Evolutionary conservation across 2,113 vertebrate genomes (phyloP), one percentile per base, ranked within the genome.

Genomic region (Sylvilagus bachmani): DNA sequence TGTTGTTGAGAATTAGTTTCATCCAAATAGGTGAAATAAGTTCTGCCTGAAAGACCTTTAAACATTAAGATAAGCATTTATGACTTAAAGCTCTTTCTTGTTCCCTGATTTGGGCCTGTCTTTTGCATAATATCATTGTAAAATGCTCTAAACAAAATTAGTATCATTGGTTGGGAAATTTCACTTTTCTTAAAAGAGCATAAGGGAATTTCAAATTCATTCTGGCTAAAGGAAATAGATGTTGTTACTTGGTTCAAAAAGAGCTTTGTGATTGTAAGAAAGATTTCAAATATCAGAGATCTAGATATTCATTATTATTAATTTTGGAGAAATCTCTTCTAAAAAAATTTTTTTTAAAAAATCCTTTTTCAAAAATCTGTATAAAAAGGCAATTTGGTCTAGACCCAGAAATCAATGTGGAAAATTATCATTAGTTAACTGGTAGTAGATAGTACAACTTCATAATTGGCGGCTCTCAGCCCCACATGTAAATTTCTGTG

Each of bases 381-480:
- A 64, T 85, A 67, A 92, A 95, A 96, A 77, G 29, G 81, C 87
- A 83, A 36, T 64, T 97, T 97, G 27, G 27, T 89, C 38, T 80
- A 96, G 19, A 90, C 62, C 82, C 27, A 96, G 70, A 97, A 98
- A 96, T 93, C 97, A 97, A 97, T 96, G 94, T 55, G 77, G 4
- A 74, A 97, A 97, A 97, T 98, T 96, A 95, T 90, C 92, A 91
- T 94, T 96, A 88, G 86, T 88, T 93, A 88, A 89, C 86, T 93
- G 44, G 80, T 96, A 95, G 96, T 92, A 94, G 84, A 93, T 71
- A 92, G 92, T 88, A 97, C 95, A 97, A 95, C 79, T 95, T 97
- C 90, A 79, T 95, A 94, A 96, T 97, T 96, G 95, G 77, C 94
- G 92, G 31, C 90, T 97, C 74, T 98, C 95, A 97, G 97, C 97